Base-by-base conservation (phyloP, 2,797 vertebrate genomes). In the Zalophus californianus region DNA sequence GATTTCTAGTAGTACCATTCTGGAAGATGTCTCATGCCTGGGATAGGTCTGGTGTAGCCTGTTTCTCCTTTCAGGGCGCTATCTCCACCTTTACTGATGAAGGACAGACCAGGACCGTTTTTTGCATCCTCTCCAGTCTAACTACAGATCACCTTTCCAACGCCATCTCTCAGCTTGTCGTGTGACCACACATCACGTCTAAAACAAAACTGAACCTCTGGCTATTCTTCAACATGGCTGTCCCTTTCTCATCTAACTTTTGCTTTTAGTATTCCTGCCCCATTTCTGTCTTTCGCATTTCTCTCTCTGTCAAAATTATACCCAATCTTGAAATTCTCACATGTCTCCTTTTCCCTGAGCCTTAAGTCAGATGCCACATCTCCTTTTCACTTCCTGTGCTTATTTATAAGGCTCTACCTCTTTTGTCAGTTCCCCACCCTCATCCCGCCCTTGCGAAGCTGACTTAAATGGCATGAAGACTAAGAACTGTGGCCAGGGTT, bases 401-500 rank as follows among this genome's bases (percentile, higher is more conserved):
- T 86, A 64, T 50, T 91, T 86, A 80, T 32, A 80, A 90, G 94
- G 77, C 32, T 86, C 12, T 35, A 14, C 54, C 25, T 88, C 32
- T 82, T 75, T 73, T 44, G 5, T 58, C 73, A 44, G 11, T 29
- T 27, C 27, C 15, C 44, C 2, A 20, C 7, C 73, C 27, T 8
- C 41, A 32, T 27, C 27, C 27, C 23, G 4, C 29, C 15, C n/a
- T 66, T 90, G 91, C 68, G 10, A 96, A 96, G 48, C 70, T 93
- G 52, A 72, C 73, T 94, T 95, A 96, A 97, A 83, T 84, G 44
- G 68, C 56, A 20, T 23, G 41, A 89, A 91, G 82, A 90, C 82
- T 52, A 70, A 83, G 62, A 73, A 64, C 73, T 3, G 41, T 89
- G 77, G 85, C 82, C 58, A 60, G 75, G 18, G 48, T 56, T 92